Conservation (phyloP, 2,888 invertebrate species). For the Allophyes oxyacanthae region DNA sequence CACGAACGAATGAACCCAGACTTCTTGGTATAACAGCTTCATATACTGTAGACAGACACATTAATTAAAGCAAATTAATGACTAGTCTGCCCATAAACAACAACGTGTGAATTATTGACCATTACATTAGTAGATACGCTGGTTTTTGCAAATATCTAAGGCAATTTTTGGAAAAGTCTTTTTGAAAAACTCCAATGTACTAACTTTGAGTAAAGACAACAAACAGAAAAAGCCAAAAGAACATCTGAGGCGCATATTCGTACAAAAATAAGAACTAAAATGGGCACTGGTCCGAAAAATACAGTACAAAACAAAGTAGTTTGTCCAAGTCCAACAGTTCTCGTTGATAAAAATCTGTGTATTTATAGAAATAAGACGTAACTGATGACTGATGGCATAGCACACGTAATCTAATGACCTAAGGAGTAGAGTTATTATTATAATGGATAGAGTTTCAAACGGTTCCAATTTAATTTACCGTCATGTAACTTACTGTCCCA, state of each 20-base stretch:
- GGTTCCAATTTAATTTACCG: slow-evolving; percentile 19
- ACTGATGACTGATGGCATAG: slow-evolving; percentile 27
- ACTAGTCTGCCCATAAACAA: background rate
- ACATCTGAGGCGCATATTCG: too few species aligned
- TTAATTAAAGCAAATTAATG: slow-evolving; percentile 41
- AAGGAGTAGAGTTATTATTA: slow-evolving; percentile 13
- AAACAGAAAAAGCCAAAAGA: too few species aligned
- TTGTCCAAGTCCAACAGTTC: slow-evolving; percentile 7
- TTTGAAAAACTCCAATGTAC: too few species aligned
- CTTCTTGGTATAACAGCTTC: slow-evolving; percentile 15
- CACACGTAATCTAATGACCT: slow-evolving; percentile 26
- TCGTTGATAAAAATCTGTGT: slow-evolving; percentile 14
- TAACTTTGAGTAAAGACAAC: too few species aligned
- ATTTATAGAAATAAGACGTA: slow-evolving; percentile 18
- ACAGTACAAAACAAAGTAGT: background rate
- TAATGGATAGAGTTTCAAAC: slow-evolving; percentile 1
- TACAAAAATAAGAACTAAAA: too few species aligned
- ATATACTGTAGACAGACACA: slow-evolving; percentile 28
- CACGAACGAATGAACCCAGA: slow-evolving; percentile 20
- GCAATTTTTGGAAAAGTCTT: background rate
- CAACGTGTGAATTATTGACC: background rate
- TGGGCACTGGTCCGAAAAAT: background rate
- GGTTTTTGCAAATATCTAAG: too few species aligned
- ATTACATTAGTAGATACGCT: background rate
- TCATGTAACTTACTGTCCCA: slow-evolving; percentile 71